These are phyloP conservation scores for Nomada lathburiana DNA, from an alignment of 2,888 invertebrate species.

Conservation along the genomic window DNA sequence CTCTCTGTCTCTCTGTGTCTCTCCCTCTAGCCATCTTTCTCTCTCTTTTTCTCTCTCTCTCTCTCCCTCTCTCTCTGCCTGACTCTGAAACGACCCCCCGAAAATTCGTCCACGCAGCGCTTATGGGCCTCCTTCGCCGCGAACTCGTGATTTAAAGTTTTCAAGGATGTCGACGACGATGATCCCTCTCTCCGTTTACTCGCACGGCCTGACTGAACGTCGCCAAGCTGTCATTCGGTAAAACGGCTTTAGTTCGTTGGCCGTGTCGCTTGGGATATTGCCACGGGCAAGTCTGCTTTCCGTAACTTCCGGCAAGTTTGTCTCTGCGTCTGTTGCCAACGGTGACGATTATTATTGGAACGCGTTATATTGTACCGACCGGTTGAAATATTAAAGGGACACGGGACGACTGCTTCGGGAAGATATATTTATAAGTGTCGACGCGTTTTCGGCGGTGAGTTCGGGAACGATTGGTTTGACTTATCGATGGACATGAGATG, in stretches of 20 bases:
- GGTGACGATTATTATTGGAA: slow-evolving; percentile 43
- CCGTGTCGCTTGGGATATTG: slow-evolving; percentile 51
- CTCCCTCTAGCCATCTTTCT: background rate
- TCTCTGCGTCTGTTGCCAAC: slow-evolving; percentile 25
- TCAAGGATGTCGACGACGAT: slow-evolving; percentile 49
- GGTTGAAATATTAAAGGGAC: slow-evolving; percentile 30
- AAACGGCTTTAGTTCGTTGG: slow-evolving; percentile 60
- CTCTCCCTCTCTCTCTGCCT: slow-evolving; percentile 4
- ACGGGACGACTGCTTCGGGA: background rate
- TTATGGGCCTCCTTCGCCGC: slow-evolving; percentile 34
- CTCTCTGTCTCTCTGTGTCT: background rate
- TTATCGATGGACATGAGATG: too few relatives aligned
- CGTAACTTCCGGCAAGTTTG: slow-evolving; percentile 47
- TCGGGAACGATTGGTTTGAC: background rate
- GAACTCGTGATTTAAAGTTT: slow-evolving; percentile 68
- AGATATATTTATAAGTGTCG: background rate
- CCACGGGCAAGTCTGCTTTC: slow-evolving; percentile 13
- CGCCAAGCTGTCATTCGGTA: slow-evolving; percentile 61
- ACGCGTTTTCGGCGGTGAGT: background rate
- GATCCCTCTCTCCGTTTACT: slow-evolving; percentile 36
- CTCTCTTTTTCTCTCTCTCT: background rate
- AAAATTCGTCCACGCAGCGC: slow-evolving; percentile 37
- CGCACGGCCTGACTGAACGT: slow-evolving; percentile 41
- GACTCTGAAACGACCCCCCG: slow-evolving; percentile 57
- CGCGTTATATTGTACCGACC: background rate